These are phyloP conservation scores for Eunapius fragilis DNA, from an alignment of 37 sponge, comb jelly and placozoan genomes.

Conservation along the genomic window DNA sequence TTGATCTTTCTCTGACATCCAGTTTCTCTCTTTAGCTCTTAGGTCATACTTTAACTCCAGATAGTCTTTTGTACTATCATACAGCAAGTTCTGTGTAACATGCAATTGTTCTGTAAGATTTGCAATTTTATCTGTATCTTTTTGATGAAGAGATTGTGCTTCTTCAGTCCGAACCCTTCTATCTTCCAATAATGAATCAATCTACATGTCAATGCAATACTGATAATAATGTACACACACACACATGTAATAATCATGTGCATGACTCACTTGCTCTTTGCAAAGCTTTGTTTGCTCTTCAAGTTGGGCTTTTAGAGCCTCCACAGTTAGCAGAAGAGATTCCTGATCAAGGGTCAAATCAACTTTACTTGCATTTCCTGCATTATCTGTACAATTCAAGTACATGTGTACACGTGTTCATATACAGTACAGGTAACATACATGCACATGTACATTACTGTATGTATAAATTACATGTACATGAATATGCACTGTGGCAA, in stretches of 20 bases:
- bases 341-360: conserved; percentile 45
- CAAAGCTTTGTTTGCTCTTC: conserved; percentile 91
- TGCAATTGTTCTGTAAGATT: conserved; percentile 80
- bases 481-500: too few species aligned
- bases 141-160: conserved; percentile 57
- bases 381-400: background rate
- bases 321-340: conserved; percentile 78
- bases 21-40: conserved; percentile 82
- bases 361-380: background rate
- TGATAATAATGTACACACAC: too few species aligned
- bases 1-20: conserved; percentile 91
- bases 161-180: conserved; percentile 80
- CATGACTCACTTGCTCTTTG: conserved; percentile 79
- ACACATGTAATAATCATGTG: conserved; percentile 1
- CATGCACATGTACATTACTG: too few species aligned
- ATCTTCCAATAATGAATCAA: conserved; percentile 92
- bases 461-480: too few species aligned
- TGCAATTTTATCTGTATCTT: conserved; percentile 75
- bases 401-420: too few species aligned
- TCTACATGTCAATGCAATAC: conserved; percentile 39
- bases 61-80: conserved; percentile 97
- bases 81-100: conserved; percentile 89
- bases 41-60: conserved; percentile 92
- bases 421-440: too few species aligned
- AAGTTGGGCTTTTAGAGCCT: conserved; percentile 90